Conservation (phyloP, 2,797 vertebrate species). For the Sciurus vulgaris region DNA sequence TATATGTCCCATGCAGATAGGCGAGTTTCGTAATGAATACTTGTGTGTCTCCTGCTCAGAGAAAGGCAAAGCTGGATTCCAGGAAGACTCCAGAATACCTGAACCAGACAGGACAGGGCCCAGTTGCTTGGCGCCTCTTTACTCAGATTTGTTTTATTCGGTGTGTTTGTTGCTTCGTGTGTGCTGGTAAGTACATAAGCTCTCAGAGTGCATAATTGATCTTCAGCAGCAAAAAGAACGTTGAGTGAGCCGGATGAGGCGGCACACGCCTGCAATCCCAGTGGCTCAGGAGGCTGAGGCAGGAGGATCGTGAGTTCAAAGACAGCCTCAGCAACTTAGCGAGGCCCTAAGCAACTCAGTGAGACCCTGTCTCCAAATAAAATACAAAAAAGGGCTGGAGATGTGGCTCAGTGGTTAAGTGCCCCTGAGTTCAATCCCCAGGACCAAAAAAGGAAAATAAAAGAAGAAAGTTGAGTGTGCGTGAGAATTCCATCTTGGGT, state of each 20-base stretch:
- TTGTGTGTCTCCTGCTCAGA: constrained; percentile 28
- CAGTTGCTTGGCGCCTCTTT: constrained; percentile 28
- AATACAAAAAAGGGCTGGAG: no score
- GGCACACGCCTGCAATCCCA: no score
- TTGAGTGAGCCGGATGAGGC: no score
- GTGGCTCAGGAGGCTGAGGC: no score
- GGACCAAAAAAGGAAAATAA: no score
- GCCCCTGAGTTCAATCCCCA: no score
- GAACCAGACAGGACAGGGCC: constrained; percentile 4
- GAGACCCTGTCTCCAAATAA: no score
- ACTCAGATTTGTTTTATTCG: constrained; percentile 40
- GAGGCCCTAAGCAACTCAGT: no score
- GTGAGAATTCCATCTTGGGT: background rate
- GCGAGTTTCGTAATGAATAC: constrained; percentile 49
- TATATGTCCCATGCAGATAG: background rate
- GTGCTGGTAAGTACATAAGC: background rate
- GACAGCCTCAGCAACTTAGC: no score
- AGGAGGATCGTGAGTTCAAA: no score
- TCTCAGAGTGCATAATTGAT: background rate
- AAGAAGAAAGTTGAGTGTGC: background rate
- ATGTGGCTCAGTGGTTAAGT: no score
- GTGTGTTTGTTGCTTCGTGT: constrained; percentile 37
- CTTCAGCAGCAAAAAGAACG: constrained; percentile 35
- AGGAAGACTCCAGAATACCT: constrained; percentile 64
- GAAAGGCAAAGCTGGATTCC: constrained; percentile 14